phyloP scores from a whole-genome alignment of 2,888 invertebrate species.

The Idaea biselata region DNA sequence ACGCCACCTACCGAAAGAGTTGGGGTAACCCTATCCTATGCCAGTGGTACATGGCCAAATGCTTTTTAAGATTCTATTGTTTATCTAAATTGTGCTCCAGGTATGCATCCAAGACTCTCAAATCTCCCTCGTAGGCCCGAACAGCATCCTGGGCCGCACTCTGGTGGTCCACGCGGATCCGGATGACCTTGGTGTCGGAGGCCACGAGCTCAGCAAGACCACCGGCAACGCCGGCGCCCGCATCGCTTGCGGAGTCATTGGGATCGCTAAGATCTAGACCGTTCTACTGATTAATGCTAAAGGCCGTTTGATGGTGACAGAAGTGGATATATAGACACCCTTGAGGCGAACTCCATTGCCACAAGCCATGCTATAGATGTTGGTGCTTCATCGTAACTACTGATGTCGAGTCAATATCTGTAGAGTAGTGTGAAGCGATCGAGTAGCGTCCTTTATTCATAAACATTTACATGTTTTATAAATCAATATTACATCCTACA shows the following conservation, averaged over 20 bases:
- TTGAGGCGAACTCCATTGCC: not conserved
- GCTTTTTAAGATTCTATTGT: no score
- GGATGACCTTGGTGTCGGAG: conserved; percentile 96
- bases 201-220: conserved; percentile 94
- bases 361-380: no score
- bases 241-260: conserved; percentile 93
- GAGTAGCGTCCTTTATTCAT: no score
- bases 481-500: no score
- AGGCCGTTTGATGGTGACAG: conserved; percentile 4
- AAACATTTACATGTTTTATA: no score
- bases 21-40: no score
- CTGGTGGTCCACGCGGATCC: conserved; percentile 95
- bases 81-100: conserved; percentile 42
- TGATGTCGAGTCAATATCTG: no score
- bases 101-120: conserved; percentile 63
- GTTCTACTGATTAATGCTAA: not conserved
- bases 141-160: conserved; percentile 91
- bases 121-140: conserved; percentile 80
- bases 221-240: conserved; percentile 98
- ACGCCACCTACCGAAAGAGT: no score
- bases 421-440: no score
- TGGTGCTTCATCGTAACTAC: no score
- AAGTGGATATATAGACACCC: not conserved
- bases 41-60: no score
- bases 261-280: conserved; percentile 74